Evolutionary conservation across 64 coral and sea anemone genomes (phyloP).

Genomic region (Trachythela sp.): DNA sequence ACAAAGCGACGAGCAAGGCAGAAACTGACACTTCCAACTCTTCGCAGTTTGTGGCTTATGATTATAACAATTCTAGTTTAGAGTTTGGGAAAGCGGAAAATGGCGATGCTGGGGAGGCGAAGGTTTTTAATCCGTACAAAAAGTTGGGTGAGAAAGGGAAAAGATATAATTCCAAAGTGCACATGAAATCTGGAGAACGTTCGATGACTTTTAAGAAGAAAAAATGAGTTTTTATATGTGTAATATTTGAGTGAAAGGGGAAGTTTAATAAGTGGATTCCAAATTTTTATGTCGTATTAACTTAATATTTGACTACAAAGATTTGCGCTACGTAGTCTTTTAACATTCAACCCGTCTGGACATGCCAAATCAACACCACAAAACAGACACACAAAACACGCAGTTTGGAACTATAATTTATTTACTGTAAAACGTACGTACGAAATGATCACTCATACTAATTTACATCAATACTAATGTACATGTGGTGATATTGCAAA

Average conservation of each 20-base stretch:
- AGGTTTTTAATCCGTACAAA: not conserved
- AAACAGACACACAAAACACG: no score
- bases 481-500: no score
- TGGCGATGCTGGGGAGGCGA: not conserved
- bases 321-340: no score
- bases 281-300: no score
- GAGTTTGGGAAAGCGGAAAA: not conserved
- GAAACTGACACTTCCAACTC: not conserved
- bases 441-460: no score
- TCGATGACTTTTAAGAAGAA: slow-evolving; percentile 6
- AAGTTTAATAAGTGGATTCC: not conserved
- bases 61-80: not conserved
- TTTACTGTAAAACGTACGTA: no score
- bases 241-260: not conserved
- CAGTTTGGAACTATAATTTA: no score
- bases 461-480: no score
- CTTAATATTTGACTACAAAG: no score
- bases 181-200: not conserved
- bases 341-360: no score
- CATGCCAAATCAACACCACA: no score
- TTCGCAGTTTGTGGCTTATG: not conserved
- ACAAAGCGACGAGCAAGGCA: not conserved
- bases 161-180: not conserved
- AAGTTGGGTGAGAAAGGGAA: slow-evolving; percentile 1
- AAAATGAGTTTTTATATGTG: not conserved